Conservation (phyloP, 2,113 vertebrate species). For the Salvelinus sp. region DNA sequence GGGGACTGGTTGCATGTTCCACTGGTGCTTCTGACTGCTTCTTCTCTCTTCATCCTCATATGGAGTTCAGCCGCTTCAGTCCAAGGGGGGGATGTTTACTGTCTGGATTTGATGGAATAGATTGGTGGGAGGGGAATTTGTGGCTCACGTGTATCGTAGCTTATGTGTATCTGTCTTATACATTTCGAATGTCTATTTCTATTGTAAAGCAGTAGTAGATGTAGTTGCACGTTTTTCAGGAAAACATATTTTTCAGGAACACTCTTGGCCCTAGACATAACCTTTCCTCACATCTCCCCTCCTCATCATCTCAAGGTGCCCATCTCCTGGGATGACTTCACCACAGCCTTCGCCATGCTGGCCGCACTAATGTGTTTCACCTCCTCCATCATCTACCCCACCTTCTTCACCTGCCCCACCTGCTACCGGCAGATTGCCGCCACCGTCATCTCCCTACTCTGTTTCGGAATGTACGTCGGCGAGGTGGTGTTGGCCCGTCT, state of each 20-base stretch:
- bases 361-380: slow-evolving; percentile 79
- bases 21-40: slow-evolving; percentile 84
- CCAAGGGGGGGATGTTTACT: neutral
- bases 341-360: slow-evolving; percentile 81
- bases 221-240: too few relatives aligned
- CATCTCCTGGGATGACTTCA: slow-evolving; percentile 86
- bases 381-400: slow-evolving; percentile 79
- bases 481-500: slow-evolving; percentile 77
- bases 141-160: too few relatives aligned
- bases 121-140: too few relatives aligned
- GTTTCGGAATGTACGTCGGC: slow-evolving; percentile 68
- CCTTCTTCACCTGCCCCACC: slow-evolving; percentile 42
- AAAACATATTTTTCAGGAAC: too few relatives aligned
- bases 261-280: too few relatives aligned
- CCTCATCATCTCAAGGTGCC: slow-evolving; percentile 53
- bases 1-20: slow-evolving; percentile 86
- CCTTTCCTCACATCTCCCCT: too few relatives aligned
- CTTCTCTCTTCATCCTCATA: slow-evolving; percentile 77
- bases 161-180: too few relatives aligned
- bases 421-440: slow-evolving; percentile 68
- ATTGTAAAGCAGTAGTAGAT: too few relatives aligned
- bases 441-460: slow-evolving; percentile 75
- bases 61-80: slow-evolving; percentile 78
- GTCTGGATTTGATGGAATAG: too few relatives aligned
- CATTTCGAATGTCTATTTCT: too few relatives aligned